Evolutionary conservation across 1,140 invertebrate species (phyloP).

Genomic region (Ruditapes philippinarum): DNA sequence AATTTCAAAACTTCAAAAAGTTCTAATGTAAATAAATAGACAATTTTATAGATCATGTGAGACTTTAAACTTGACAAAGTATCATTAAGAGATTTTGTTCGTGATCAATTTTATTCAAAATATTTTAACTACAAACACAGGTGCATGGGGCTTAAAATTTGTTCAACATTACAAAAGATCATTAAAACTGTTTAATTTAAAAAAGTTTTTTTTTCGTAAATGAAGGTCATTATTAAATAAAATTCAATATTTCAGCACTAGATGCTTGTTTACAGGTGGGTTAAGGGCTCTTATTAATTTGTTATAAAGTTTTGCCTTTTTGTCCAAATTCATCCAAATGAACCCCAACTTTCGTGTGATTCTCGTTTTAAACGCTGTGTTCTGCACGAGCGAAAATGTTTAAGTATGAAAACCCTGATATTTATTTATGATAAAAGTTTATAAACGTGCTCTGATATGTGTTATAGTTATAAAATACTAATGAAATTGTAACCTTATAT

Average conservation of each 20-base stretch:
- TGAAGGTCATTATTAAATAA: constrained; percentile 9
- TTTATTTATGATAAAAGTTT: background rate
- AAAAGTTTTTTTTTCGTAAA: too few species aligned
- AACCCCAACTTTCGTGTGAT: background rate
- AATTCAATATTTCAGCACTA: background rate
- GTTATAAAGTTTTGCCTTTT: constrained; percentile 5
- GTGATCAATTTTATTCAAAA: background rate
- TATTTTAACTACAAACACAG: background rate
- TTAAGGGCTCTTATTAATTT: background rate
- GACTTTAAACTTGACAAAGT: background rate
- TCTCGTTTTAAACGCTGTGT: background rate
- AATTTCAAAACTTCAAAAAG: background rate
- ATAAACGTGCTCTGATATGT: constrained; percentile 7
- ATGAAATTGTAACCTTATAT: background rate
- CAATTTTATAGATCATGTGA: background rate
- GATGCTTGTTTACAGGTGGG: background rate
- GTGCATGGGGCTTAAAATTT: background rate
- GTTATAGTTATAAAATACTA: constrained; percentile 4
- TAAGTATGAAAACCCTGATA: constrained; percentile 2
- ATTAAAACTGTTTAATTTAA: constrained; percentile 13
- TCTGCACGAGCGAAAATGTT: background rate
- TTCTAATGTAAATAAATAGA: background rate
- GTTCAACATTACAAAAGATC: background rate
- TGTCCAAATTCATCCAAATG: background rate
- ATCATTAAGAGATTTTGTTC: background rate